Evolutionary conservation across 2,797 vertebrate species (phyloP).

Genomic region (Eulemur coronatus): DNA sequence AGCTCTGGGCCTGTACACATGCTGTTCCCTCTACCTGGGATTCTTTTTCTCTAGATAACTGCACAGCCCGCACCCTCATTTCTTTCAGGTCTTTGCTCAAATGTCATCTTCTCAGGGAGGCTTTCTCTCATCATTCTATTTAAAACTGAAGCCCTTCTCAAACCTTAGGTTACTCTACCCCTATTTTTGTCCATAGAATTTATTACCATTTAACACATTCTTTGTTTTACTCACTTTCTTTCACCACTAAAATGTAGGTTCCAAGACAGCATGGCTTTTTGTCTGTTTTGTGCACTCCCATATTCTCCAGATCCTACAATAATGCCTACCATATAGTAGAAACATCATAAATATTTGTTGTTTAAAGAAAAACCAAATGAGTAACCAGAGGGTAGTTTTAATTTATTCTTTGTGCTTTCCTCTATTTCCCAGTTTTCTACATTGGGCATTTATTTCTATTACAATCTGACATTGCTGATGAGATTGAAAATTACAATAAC

Average conservation of each 20-base stretch:
- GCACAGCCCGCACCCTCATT: neutral
- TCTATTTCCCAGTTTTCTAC: neutral
- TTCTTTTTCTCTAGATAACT: neutral
- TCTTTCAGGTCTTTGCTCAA: neutral
- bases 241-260: neutral
- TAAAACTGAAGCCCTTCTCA: neutral
- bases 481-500: neutral
- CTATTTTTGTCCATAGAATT: neutral
- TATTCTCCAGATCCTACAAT: neutral
- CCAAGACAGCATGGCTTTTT: neutral
- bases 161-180: neutral
- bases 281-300: neutral
- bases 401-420: neutral
- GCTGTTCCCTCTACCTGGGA: neutral
- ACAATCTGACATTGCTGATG: neutral
- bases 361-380: neutral
- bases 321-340: neutral
- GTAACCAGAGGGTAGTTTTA: neutral
- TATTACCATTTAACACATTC: neutral
- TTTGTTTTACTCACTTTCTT: neutral
- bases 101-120: neutral
- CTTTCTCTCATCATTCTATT: neutral
- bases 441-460: neutral
- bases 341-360: neutral
- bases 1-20: neutral